Evolutionary conservation across 1,140 invertebrate species (phyloP), one percentile per base, ranked within the genome.

Genomic region (Plectrocnemia conspersa): DNA sequence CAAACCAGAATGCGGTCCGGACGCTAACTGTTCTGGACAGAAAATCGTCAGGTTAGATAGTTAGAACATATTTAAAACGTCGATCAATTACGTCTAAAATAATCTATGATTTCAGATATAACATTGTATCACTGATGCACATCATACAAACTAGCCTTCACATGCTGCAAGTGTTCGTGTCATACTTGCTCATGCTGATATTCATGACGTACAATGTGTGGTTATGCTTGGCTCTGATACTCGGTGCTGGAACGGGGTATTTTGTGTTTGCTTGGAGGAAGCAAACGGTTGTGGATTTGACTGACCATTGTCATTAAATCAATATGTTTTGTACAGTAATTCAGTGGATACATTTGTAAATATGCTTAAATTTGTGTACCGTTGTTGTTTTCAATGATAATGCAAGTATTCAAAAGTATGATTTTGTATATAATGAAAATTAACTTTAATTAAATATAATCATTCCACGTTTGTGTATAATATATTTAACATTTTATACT

Each of bases 201-300:
- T 97, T 98, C 73, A 98, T 98, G 95, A 98, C 93, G 0, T 98
- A 95, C 79, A 97, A 97, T 68, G 84, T 90, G 15, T 98, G 90
- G 89, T 79, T 97, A 15, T 95, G 93, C 66, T 58, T 93, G 18
- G 88, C 89, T 3, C 85, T 97, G n/a, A 83, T 94, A 0, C 65
- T 95, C 4, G 95, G 95, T 2, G 86, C 92, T 11, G 90, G 84
- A 1, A 74, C 88, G 9, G 93, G 94, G 1, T 97, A 96, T 72
- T 96, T 97, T 70, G 74, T 93, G 23, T 97, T 97, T 69, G 92
- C 91, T 21, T 96, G 92, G 92, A 87, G 86, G 67, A 91, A 93
- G 73, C 84, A 85, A 1, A 82, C 89, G 7, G 84, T 93, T 15
- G 86, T 93, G 0, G 92, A 96, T 66, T 81, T 90, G 33, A 93